Conservation (phyloP, 2,797 vertebrate species). For the Passerculus sandwichensis region DNA sequence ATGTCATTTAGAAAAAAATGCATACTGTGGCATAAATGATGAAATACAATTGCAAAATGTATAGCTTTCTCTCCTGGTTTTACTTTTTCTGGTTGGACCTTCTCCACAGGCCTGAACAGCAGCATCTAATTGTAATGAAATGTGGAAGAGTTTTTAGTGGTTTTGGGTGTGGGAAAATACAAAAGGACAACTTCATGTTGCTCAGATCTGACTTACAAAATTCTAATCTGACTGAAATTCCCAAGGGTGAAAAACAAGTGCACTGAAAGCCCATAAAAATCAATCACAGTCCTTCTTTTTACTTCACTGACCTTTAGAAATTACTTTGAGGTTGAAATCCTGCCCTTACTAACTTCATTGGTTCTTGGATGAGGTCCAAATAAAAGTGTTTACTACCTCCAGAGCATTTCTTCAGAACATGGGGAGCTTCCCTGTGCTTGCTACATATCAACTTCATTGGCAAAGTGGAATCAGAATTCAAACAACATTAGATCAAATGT, state of each 20-base stretch:
- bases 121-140: constrained; percentile 7
- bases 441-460: not conserved
- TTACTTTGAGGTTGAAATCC: not conserved
- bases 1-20: constrained; percentile 51
- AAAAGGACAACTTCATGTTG: not conserved
- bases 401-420: not conserved
- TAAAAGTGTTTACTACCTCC: not conserved
- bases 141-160: constrained; percentile 3
- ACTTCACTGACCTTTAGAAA: not conserved
- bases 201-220: not conserved
- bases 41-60: constrained; percentile 34
- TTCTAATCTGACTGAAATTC: not conserved
- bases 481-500: not conserved
- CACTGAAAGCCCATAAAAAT: not conserved
- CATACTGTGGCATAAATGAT: constrained; percentile 12
- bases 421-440: not conserved
- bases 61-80: constrained; percentile 28
- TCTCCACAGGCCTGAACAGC: not conserved
- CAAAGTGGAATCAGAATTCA: not conserved
- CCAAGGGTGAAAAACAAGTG: constrained; percentile 18
- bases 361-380: not conserved
- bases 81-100: constrained; percentile 18
- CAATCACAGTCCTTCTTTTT: constrained; percentile 2
- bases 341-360: not conserved
- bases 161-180: constrained; percentile 38